Percentiles rank a stretch among this genome's conserved stretches.
Evolutionary conservation across 2,888 invertebrate genomes (phyloP).

Genomic region (Lapara coniferarum): DNA sequence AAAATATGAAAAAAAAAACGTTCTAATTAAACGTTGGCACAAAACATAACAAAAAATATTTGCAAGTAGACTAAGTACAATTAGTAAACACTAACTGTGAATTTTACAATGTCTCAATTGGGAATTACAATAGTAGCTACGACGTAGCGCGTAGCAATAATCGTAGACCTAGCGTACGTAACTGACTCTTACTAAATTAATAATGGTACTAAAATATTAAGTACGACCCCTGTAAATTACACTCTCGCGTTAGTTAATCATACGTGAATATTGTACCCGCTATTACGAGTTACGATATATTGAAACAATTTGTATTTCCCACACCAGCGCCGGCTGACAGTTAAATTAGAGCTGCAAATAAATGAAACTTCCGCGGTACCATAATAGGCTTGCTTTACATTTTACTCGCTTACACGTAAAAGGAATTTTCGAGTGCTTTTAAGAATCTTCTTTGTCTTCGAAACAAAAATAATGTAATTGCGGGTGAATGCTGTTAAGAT

Average conservation of each 20-base stretch:
- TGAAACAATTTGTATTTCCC: constrained; percentile 55
- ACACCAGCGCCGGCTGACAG: constrained; percentile 54
- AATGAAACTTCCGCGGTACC: constrained; percentile 47
- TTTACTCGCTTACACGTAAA: constrained; percentile 2
- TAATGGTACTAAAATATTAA: constrained; percentile 18
- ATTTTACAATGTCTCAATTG: not conserved
- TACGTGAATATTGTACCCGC: constrained; percentile 31
- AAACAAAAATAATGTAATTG: not conserved
- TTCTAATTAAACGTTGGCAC: too few relatives aligned
- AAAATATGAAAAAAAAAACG: too few relatives aligned
- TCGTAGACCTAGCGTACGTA: constrained; percentile 16
- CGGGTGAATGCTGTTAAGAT: not conserved
- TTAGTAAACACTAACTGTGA: not conserved
- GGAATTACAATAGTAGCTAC: constrained; percentile 14
- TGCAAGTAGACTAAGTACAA: not conserved
- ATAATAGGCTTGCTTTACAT: constrained; percentile 19
- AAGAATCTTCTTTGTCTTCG: not conserved
- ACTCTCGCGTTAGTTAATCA: constrained; percentile 38
- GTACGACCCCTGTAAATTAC: not conserved
- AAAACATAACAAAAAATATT: too few relatives aligned
- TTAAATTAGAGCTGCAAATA: constrained; percentile 66
- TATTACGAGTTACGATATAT: constrained; percentile 42
- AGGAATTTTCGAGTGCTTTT: constrained; percentile 4
- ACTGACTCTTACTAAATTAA: constrained; percentile 40
- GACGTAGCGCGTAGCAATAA: constrained; percentile 27